phyloP scores from a whole-genome alignment of 64 coral and sea anemone genomes.

The Montipora capricornis region DNA sequence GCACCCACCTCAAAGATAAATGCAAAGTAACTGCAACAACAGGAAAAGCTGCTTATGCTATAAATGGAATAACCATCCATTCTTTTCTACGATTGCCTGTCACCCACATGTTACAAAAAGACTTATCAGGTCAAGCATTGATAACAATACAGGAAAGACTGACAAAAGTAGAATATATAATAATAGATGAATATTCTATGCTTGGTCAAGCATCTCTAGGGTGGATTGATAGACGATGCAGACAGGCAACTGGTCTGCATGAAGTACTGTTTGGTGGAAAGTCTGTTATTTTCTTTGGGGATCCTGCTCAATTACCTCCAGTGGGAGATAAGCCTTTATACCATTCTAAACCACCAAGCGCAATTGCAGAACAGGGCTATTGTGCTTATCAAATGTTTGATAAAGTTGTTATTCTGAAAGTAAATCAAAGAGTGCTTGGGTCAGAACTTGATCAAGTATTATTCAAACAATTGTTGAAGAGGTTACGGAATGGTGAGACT shows the following conservation, averaged over 20 bases:
- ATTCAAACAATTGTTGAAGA: background rate
- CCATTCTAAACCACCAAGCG: slow-evolving; percentile 9
- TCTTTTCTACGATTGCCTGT: slow-evolving; percentile 8
- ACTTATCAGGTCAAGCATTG: too few species aligned
- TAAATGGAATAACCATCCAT: slow-evolving; percentile 21
- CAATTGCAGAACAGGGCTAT: too few species aligned
- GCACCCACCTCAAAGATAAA: slow-evolving; percentile 24
- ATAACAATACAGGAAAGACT: too few species aligned
- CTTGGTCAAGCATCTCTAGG: slow-evolving; percentile 55
- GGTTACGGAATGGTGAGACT: background rate
- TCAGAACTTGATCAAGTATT: background rate
- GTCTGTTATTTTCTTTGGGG: slow-evolving; percentile 40
- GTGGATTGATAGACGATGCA: slow-evolving; percentile 46
- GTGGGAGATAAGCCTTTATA: background rate
- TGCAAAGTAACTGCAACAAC: slow-evolving; percentile 43
- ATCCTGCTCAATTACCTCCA: background rate
- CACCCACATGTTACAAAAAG: background rate
- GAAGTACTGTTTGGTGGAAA: background rate
- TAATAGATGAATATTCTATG: slow-evolving; percentile 38
- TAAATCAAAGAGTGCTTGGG: background rate
- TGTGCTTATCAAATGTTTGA: too few species aligned
- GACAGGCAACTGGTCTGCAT: too few species aligned
- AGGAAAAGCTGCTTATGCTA: slow-evolving; percentile 46
- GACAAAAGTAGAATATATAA: too few species aligned
- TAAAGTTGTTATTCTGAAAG: background rate